Evolutionary conservation across 2,797 vertebrate species (phyloP).

Genomic region (Pangasius sanitwongsei): DNA sequence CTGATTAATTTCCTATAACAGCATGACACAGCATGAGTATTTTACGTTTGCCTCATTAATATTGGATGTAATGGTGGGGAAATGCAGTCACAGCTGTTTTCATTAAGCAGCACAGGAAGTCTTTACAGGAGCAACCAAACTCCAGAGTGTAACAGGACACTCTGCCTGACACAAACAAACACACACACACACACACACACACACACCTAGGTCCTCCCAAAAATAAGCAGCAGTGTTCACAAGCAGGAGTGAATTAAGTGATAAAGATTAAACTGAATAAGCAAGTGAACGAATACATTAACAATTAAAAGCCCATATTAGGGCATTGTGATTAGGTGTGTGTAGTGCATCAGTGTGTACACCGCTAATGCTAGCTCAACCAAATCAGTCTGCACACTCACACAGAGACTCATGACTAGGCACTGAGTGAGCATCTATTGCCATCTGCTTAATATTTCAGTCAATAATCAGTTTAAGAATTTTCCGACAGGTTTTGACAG

Average conservation of each 20-base stretch:
- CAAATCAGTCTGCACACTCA: neutral
- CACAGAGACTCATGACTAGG: neutral
- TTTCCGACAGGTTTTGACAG: neutral
- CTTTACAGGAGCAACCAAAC: neutral
- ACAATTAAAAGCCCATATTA: constrained; percentile 6
- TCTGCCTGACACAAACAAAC: neutral
- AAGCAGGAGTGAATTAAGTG: neutral
- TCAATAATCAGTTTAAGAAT: neutral
- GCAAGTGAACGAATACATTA: neutral
- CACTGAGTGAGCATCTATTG: neutral
- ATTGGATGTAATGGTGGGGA: neutral
- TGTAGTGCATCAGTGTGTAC: neutral
- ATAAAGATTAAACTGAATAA: neutral
- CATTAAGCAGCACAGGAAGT: constrained; percentile 16
- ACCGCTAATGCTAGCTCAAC: neutral
- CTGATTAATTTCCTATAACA: neutral
- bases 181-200: neutral
- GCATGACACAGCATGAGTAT: neutral
- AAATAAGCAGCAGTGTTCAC: neutral
- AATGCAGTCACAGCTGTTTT: constrained; percentile 31
- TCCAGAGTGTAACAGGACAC: constrained; percentile 14
- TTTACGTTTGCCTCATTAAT: neutral
- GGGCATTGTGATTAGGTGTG: neutral
- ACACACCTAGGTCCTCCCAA: neutral
- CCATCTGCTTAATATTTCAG: neutral